A percentile compares a stretch with the other conserved stretches of the same genome.
Conservation (phyloP, 2,113 vertebrate genomes). For the Pongo abelii region DNA sequence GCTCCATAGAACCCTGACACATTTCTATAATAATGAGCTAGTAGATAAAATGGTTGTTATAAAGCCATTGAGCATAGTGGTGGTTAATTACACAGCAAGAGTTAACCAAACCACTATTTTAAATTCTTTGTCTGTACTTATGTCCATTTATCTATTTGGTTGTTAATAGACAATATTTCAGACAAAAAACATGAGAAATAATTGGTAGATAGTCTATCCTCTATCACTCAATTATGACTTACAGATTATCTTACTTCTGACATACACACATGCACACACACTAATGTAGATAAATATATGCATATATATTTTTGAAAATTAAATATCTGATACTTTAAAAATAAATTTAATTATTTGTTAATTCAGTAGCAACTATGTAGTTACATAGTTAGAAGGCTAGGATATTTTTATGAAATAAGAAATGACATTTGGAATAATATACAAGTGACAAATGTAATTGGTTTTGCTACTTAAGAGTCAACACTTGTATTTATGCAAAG, state of each 20-base stretch:
- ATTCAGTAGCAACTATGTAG: not conserved
- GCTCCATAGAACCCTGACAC: not conserved
- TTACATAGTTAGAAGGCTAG: not conserved
- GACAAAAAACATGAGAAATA: not conserved
- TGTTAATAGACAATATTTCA: not conserved
- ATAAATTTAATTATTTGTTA: not conserved
- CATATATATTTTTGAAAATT: not conserved
- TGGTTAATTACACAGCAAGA: not conserved
- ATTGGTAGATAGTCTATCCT: not conserved
- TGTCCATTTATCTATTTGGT: not conserved
- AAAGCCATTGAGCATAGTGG: not conserved
- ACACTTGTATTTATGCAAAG: constrained; percentile 20
- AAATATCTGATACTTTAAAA: not conserved
- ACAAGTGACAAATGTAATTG: constrained; percentile 15
- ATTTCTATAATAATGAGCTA: not conserved
- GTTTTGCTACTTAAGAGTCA: constrained; percentile 58
- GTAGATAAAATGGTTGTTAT: not conserved
- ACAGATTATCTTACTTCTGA: not conserved
- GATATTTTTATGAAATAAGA: not conserved
- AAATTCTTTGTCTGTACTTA: not conserved
- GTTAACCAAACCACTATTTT: not conserved
- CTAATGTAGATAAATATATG: not conserved
- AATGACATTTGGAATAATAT: constrained; percentile 9
- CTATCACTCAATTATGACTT: not conserved
- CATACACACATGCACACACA: not conserved